Evolutionary conservation across 2,113 vertebrate genomes (phyloP).

Genomic region (Planiliza haematocheilus): DNA sequence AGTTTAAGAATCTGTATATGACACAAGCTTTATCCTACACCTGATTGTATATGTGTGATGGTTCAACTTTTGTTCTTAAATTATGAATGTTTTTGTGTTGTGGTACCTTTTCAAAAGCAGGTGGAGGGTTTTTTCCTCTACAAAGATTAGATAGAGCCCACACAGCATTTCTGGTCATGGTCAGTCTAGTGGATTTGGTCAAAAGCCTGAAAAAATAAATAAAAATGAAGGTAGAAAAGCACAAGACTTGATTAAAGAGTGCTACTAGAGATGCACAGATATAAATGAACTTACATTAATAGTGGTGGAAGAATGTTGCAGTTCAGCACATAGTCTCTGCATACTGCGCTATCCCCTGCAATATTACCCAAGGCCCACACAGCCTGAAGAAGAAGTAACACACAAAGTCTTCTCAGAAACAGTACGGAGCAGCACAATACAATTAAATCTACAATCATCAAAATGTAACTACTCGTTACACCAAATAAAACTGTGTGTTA

Average conservation of each 20-base stretch:
- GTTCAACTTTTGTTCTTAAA: not conserved
- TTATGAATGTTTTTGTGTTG: not conserved
- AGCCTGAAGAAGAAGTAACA: conserved; percentile 83
- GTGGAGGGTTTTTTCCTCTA: conserved; percentile 96
- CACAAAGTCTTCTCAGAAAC: not conserved
- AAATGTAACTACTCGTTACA: not conserved
- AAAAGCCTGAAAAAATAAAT: conserved; percentile 86
- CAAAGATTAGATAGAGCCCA: conserved; percentile 99
- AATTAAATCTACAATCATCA: not conserved
- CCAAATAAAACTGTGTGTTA: conserved; percentile 57
- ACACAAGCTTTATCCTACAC: no score
- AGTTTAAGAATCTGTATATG: no score
- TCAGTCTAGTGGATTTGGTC: conserved; percentile 95
- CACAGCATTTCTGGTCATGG: conserved; percentile 98
- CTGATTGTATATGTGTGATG: no score
- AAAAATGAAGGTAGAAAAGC: not conserved
- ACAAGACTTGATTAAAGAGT: not conserved
- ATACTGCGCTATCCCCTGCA: conserved; percentile 96
- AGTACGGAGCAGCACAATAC: not conserved
- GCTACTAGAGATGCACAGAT: not conserved
- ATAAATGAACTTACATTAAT: conserved; percentile 87
- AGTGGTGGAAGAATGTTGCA: conserved; percentile 96
- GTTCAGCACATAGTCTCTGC: conserved; percentile 96
- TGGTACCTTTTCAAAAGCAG: conserved; percentile 95
- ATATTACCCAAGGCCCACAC: conserved; percentile 99